Conservation (phyloP, 2,113 vertebrate species). For the Corvus cornix region DNA sequence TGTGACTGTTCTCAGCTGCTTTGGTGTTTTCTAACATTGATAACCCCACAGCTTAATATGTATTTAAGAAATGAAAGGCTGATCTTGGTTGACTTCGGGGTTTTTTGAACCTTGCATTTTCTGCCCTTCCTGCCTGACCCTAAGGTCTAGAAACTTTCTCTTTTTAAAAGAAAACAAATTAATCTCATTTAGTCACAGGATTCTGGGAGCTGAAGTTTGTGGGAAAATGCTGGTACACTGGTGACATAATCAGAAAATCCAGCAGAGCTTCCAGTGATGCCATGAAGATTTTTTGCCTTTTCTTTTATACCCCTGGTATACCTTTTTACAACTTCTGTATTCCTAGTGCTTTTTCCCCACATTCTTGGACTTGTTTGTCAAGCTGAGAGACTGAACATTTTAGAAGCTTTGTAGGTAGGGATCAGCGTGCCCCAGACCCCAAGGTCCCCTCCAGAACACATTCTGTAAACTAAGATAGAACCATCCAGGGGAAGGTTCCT, state of each 20-base stretch:
- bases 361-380: too few relatives aligned
- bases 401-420: too few relatives aligned
- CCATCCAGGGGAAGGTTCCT: too few relatives aligned
- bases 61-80: not conserved
- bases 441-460: too few relatives aligned
- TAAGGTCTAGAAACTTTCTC: not conserved
- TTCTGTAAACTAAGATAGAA: too few relatives aligned
- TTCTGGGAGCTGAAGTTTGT: not conserved
- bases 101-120: not conserved
- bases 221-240: not conserved
- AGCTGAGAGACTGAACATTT: too few relatives aligned
- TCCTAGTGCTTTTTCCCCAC: too few relatives aligned
- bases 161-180: not conserved
- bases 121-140: not conserved
- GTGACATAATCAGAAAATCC: not conserved
- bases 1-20: not conserved
- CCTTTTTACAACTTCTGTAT: too few relatives aligned
- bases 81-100: not conserved
- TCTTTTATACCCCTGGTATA: too few relatives aligned
- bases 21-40: not conserved
- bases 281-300: too few relatives aligned
- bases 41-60: not conserved
- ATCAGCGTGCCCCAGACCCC: too few relatives aligned
- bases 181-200: not conserved
- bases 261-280: not conserved